Evolutionary conservation across 2,888 invertebrate genomes (phyloP), one percentile per base, ranked within the genome.

Genomic region (Seira musarum): DNA sequence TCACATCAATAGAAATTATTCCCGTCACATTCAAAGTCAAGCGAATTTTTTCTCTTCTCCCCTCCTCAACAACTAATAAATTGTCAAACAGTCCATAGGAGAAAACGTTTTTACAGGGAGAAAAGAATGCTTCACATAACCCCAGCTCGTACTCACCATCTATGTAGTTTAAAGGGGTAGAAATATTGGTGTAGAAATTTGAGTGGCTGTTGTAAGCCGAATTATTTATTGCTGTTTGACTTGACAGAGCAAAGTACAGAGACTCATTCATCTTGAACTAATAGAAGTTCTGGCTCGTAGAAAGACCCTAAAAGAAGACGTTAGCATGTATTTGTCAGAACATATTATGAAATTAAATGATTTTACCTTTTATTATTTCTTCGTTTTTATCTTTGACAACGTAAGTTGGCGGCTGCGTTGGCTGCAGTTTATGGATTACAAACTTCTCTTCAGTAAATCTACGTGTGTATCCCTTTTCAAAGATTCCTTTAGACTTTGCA

Each of bases 281-380:
- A 3, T 21, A 21, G 60, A 21, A 60, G 60, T 21, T 60, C 60
- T 19, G 2, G 60, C 6, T 5, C 19, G 22, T 60, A 60, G 21
- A 60, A 60, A 6, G 21, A 19, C 2, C 60, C 60, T 60, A 21
- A 60, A 49, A 49, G 17, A 49, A 49, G 3, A 13, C 15, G 15
- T 8, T 49, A n/a, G 13, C 6, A 40, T 40, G 13, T 8, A 40
- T 13, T 40, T 8, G 13, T 40, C 13, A 40, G 40, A 40, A 8
- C 13, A 8, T 40, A 40, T 40, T 8, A 49, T 49, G 49, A n/a
- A 2, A 49, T 3, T n/a, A 49, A 49, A 49, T 15, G 49, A n/a
- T 40, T 40, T 40, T 40, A 30, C 71, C 71, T 40, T 57, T 30
- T 8, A 71, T 61, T n/a, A 63, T 57, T 21, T 71, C 30, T 30